These are phyloP conservation scores for Cynodonichthys magdalenae DNA, from an alignment of 2,797 vertebrate species.

Conservation along the genomic window DNA sequence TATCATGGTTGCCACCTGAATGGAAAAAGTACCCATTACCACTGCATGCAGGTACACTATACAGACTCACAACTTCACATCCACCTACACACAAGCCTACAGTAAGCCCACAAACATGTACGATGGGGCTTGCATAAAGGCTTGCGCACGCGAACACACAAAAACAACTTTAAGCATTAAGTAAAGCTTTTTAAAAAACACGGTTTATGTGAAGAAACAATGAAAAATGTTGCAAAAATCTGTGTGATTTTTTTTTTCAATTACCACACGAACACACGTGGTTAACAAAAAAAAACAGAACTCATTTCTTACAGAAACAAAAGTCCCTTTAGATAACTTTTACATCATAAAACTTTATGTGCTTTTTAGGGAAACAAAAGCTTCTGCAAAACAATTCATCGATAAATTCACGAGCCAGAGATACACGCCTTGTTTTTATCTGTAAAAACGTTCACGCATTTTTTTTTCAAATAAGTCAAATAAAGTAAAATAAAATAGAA, in stretches of 20 bases:
- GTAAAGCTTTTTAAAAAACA: slow-evolving; percentile 10
- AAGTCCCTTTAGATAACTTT: slow-evolving; percentile 3
- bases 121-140: slow-evolving; percentile 11
- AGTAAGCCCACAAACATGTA: slow-evolving; percentile 37
- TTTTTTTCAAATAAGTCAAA: slow-evolving; percentile 76
- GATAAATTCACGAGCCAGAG: background rate
- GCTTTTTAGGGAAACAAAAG: background rate
- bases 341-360: background rate
- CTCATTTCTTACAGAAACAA: slow-evolving; percentile 1
- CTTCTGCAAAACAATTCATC: background rate
- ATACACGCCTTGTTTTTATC: background rate
- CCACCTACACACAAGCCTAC: slow-evolving; percentile 35
- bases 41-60: slow-evolving; percentile 97
- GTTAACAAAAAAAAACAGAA: slow-evolving; percentile 4
- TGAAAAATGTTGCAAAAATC: background rate
- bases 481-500: slow-evolving; percentile 79
- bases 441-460: slow-evolving; percentile 42
- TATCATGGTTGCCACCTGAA: slow-evolving; percentile 99
- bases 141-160: slow-evolving; percentile 6
- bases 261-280: background rate
- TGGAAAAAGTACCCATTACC: slow-evolving; percentile 99
- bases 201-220: background rate
- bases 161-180: slow-evolving; percentile 12
- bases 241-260: slow-evolving; percentile 7
- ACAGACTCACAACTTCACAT: slow-evolving; percentile 17